Evolutionary conservation across 2,888 invertebrate genomes (phyloP).

Genomic region (Lycophotia porphyrea): DNA sequence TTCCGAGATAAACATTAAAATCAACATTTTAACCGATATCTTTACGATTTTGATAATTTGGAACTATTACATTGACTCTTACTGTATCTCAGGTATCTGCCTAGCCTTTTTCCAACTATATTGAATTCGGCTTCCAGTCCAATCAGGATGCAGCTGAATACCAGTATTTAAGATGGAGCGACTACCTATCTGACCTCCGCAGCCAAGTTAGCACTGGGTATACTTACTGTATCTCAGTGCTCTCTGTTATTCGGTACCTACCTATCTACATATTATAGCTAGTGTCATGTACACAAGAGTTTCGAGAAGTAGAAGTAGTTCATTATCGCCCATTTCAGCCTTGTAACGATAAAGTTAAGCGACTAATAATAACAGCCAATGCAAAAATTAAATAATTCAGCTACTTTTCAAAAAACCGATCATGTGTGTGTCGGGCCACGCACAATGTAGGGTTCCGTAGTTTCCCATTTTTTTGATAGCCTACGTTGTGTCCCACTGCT

Average conservation of each 20-base stretch:
- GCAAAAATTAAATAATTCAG: background rate
- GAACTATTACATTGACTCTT: background rate
- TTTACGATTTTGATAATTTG: background rate
- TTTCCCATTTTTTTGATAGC: too few species aligned
- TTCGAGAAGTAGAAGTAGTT: background rate
- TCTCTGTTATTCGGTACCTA: too few species aligned
- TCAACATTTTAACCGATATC: too few species aligned
- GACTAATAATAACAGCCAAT: slow-evolving; percentile 2
- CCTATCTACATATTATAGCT: background rate
- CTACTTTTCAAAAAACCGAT: too few species aligned
- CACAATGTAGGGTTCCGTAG: too few species aligned
- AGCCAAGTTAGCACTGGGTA: too few species aligned
- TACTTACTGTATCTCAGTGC: too few species aligned
- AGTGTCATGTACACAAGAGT: background rate
- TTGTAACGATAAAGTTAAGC: background rate
- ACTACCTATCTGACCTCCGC: too few species aligned
- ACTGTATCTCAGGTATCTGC: background rate
- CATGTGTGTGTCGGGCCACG: too few species aligned
- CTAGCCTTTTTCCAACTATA: background rate
- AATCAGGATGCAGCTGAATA: background rate
- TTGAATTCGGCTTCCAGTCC: background rate
- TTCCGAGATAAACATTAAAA: too few species aligned
- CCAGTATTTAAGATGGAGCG: background rate
- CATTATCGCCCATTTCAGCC: background rate
- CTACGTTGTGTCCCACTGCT: too few species aligned